phyloP scores from a whole-genome alignment of 2,888 invertebrate genomes.

The Scotopteryx bipunctaria region DNA sequence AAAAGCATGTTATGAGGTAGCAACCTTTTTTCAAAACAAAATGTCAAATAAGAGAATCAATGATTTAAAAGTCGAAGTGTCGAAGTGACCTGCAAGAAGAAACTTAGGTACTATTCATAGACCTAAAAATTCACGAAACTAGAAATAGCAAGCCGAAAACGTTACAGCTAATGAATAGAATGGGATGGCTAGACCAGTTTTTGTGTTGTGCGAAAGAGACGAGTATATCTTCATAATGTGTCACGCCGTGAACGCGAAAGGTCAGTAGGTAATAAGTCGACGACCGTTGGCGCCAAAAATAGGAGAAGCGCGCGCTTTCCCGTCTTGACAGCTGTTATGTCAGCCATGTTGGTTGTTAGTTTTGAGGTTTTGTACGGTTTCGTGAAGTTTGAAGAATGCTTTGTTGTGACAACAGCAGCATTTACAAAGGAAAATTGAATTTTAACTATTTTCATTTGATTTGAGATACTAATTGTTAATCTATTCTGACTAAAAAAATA shows the following conservation, averaged over 20 bases:
- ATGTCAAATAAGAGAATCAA: too few species aligned
- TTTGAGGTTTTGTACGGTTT: slow-evolving; percentile 18
- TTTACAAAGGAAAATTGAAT: too few species aligned
- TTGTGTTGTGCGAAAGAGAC: slow-evolving; percentile 36
- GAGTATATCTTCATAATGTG: slow-evolving; percentile 28
- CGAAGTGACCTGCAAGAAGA: too few species aligned
- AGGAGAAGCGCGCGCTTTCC: slow-evolving; percentile 36
- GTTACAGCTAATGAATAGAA: slow-evolving; percentile 48
- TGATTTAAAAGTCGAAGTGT: too few species aligned
- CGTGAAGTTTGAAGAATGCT: slow-evolving; percentile 12
- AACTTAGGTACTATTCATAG: neutral
- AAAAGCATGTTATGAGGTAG: too few species aligned
- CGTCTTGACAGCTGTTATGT: slow-evolving; percentile 38
- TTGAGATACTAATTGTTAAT: too few species aligned
- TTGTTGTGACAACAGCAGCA: too few species aligned
- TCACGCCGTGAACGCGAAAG: slow-evolving; percentile 43
- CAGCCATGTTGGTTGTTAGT: slow-evolving; percentile 30
- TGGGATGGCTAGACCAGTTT: slow-evolving; percentile 36
- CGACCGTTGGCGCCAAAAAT: slow-evolving; percentile 64
- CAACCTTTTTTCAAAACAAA: too few species aligned
- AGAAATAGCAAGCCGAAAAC: neutral
- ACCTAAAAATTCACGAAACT: neutral
- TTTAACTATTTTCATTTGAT: too few species aligned
- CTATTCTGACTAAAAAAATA: too few species aligned
- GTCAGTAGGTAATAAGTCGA: slow-evolving; percentile 55